Conservation (phyloP, 2,113 vertebrate species). For the Ascaphus truei region DNA sequence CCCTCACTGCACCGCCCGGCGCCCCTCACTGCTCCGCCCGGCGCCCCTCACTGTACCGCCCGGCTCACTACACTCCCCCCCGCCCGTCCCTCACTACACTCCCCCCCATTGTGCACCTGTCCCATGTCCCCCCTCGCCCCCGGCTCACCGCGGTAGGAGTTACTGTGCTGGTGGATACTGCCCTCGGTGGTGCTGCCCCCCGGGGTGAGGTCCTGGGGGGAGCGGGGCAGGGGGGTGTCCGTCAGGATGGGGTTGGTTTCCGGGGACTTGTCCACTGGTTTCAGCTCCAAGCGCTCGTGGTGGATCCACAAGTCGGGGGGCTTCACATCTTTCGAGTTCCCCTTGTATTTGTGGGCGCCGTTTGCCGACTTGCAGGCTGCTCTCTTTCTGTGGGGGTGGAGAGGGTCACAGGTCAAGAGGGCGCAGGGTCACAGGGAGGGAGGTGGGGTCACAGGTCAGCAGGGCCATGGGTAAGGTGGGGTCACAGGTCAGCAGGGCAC, state of each 20-base stretch:
- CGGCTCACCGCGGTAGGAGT: constrained; percentile 92
- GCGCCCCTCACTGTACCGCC: too few species aligned
- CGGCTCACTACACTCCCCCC: too few species aligned
- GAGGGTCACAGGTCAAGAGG: too few species aligned
- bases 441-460: too few species aligned
- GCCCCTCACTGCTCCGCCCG: too few species aligned
- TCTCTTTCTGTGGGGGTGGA: constrained; percentile 77
- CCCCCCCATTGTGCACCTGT: too few species aligned
- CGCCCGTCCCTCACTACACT: too few species aligned
- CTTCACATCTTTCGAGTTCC: constrained; percentile 94
- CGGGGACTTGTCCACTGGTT: constrained; percentile 95
- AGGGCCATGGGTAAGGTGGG: too few species aligned
- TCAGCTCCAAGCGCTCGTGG: constrained; percentile 92
- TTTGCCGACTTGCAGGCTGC: constrained; percentile 93
- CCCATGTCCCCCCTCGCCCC: too few species aligned
- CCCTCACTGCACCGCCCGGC: too few species aligned
- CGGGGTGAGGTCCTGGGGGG: constrained; percentile 92
- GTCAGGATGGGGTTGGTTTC: constrained; percentile 96
- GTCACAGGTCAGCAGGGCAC: too few species aligned
- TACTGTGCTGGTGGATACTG: constrained; percentile 86
- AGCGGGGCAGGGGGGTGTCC: constrained; percentile 90
- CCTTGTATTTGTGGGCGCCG: constrained; percentile 96
- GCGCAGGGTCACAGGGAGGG: too few species aligned
- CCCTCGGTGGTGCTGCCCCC: constrained; percentile 84
- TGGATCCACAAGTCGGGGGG: constrained; percentile 98